phyloP scores from a whole-genome alignment of 2,888 invertebrate species.

The Epirrita christyi region DNA sequence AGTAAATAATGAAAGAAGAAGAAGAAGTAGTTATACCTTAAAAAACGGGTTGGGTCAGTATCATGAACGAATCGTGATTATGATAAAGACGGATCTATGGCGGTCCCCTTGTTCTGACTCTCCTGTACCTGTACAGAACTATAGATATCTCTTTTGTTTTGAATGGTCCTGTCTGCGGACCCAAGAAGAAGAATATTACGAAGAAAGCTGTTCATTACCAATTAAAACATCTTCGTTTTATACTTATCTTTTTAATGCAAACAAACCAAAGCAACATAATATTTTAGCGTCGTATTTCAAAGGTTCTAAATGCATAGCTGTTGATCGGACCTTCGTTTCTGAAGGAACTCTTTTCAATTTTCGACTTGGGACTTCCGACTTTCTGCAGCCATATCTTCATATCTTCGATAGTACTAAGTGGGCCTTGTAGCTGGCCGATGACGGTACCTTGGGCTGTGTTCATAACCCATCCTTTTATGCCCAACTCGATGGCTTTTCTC shows the following conservation, averaged over 20 bases:
- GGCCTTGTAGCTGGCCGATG: conserved; percentile 87
- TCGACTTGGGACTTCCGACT: conserved; percentile 88
- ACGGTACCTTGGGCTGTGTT: conserved; percentile 89
- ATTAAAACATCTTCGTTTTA: no score
- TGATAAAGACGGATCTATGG: no score
- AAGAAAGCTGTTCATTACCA: no score
- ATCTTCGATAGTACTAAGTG: conserved; percentile 78
- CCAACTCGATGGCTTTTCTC: conserved; percentile 85
- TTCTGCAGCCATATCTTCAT: conserved; percentile 86
- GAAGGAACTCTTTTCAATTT: conserved; percentile 87
- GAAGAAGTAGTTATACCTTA: no score
- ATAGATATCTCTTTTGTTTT: no score
- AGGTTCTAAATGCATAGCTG: conserved; percentile 69
- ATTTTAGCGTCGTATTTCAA: conserved; percentile 75
- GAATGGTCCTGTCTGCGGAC: no score
- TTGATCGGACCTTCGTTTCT: conserved; percentile 84
- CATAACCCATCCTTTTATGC: conserved; percentile 90
- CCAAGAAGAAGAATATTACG: no score
- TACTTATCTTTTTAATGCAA: conserved; percentile 13
- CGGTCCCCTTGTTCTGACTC: no score
- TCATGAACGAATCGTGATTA: no score
- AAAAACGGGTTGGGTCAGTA: no score
- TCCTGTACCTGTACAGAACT: no score
- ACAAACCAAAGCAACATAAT: background rate
- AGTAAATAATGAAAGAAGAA: no score